These are phyloP conservation scores for Endotricha flammealis DNA, from an alignment of 2,888 invertebrate genomes.

Conservation along the genomic window DNA sequence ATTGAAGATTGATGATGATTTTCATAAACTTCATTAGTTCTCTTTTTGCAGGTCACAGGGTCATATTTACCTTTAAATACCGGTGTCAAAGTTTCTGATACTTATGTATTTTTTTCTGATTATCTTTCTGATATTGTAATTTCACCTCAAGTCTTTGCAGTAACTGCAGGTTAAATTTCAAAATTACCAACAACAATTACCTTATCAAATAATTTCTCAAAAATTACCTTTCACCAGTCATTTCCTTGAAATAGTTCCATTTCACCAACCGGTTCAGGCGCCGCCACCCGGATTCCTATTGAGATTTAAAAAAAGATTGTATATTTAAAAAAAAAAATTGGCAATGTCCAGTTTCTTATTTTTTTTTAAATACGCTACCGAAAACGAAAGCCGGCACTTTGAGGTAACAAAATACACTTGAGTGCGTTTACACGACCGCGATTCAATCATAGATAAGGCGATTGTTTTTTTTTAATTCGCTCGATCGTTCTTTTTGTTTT, in stretches of 20 bases:
- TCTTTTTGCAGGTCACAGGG: too few species aligned
- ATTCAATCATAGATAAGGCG: conserved; percentile 75
- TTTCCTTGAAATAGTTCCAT: not conserved
- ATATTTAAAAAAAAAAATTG: conserved; percentile 19
- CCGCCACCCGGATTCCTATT: conserved; percentile 6
- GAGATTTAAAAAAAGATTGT: too few species aligned
- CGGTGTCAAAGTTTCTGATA: too few species aligned
- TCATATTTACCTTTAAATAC: too few species aligned
- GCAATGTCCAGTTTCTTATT: conserved; percentile 33
- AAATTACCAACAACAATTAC: too few species aligned
- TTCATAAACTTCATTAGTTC: too few species aligned
- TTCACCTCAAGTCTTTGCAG: too few species aligned
- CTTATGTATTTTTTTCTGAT: too few species aligned
- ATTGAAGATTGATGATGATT: too few species aligned
- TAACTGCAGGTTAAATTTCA: too few species aligned
- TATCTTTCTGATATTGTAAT: too few species aligned
- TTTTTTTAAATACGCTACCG: conserved; percentile 62
- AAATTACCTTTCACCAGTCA: not conserved
- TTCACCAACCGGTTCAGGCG: conserved; percentile 1
- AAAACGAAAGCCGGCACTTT: conserved; percentile 55
- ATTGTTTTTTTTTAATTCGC: conserved; percentile 52
- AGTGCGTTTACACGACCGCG: conserved; percentile 71
- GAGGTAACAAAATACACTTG: conserved; percentile 64
- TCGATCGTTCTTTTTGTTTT: conserved; percentile 43
- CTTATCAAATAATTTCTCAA: too few species aligned